Conservation (phyloP, 1,140 invertebrate species). For the Neotoxoptera formosana region DNA sequence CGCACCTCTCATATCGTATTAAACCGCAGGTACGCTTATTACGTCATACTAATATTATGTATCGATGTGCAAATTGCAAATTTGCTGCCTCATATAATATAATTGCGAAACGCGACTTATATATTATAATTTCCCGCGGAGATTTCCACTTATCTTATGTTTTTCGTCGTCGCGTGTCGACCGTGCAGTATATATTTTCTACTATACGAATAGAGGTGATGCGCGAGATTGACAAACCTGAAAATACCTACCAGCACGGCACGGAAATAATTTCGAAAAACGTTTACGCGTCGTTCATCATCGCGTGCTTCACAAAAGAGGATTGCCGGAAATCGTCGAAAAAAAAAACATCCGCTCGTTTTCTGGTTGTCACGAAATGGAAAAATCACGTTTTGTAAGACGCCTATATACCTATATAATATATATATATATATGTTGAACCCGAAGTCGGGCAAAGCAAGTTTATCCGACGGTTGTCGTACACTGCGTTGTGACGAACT, state of each 20-base stretch:
- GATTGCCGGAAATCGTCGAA: not conserved
- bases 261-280: constrained; percentile 13
- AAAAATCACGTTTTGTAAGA: not conserved
- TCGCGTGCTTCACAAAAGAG: constrained; percentile 7
- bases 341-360: not conserved
- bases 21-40: too few species aligned
- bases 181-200: constrained; percentile 4
- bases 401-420: not conserved
- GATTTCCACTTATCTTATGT: not conserved
- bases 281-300: constrained; percentile 13
- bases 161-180: not conserved
- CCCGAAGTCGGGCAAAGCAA: not conserved
- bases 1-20: too few species aligned
- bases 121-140: not conserved
- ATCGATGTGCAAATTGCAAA: not conserved
- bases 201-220: not conserved
- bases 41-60: too few species aligned
- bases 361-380: not conserved
- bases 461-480: not conserved
- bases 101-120: not conserved
- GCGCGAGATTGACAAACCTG: not conserved
- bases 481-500: not conserved
- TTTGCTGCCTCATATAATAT: not conserved
- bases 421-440: not conserved
- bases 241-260: not conserved